A percentile compares a stretch with the other conserved stretches of the same genome.
These are phyloP conservation scores for Nanorana parkeri DNA, from an alignment of 2,113 vertebrate species.

Conservation along the genomic window DNA sequence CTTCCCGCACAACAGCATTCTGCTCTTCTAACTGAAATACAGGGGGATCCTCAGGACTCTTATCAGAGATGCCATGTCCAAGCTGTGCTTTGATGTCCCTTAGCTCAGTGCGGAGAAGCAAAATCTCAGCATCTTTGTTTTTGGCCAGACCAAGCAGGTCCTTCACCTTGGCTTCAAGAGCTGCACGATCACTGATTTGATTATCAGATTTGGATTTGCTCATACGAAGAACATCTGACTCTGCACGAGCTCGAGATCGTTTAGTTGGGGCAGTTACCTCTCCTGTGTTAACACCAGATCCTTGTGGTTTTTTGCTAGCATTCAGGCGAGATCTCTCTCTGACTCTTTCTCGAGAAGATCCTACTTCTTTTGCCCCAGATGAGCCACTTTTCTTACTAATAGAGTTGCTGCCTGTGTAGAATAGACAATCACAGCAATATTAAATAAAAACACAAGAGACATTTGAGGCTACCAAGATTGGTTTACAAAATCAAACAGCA, in stretches of 20 bases:
- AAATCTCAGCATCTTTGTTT: constrained; percentile 91
- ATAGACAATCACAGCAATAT: constrained; percentile 47
- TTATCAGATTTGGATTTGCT: constrained; percentile 94
- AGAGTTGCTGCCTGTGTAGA: constrained; percentile 70
- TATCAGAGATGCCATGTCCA: constrained; percentile 74
- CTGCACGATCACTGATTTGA: constrained; percentile 90
- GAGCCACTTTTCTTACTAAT: constrained; percentile 80
- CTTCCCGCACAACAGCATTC: constrained; percentile 87
- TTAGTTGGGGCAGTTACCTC: constrained; percentile 73
- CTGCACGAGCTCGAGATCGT: constrained; percentile 82
- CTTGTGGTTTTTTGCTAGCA: constrained; percentile 82
- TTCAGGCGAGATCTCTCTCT: constrained; percentile 82
- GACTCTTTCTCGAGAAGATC: constrained; percentile 83
- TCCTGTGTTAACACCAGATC: constrained; percentile 66
- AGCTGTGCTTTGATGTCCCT: constrained; percentile 88
- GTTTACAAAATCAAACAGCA: no score
- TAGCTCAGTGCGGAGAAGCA: constrained; percentile 85
- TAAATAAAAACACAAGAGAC: no score
- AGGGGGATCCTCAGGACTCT: constrained; percentile 87
- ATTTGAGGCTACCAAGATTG: no score
- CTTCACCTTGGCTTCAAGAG: constrained; percentile 88
- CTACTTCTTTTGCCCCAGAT: constrained; percentile 82
- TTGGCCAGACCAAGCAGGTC: constrained; percentile 88
- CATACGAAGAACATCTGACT: constrained; percentile 82
- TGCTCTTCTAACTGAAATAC: constrained; percentile 89